Evolutionary conservation across 2,113 vertebrate genomes (phyloP), one percentile per base, ranked within the genome.

Genomic region (Thalassarche chlororhynchos): DNA sequence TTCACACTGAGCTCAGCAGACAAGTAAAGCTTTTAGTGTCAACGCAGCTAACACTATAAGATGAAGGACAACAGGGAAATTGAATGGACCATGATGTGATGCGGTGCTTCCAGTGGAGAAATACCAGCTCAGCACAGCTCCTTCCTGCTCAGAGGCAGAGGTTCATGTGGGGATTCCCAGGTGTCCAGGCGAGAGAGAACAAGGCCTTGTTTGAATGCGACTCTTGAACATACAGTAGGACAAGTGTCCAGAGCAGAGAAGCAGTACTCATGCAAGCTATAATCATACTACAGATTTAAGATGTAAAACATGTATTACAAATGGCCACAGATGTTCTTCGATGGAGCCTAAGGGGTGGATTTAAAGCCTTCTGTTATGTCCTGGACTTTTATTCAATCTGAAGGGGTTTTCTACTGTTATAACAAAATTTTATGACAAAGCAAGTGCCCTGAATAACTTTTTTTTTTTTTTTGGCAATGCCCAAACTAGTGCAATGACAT

Each of bases 11-110:
- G 83, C 29, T 49, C 42, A 10, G 61, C 47, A 29, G 36, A 12
- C 0, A 2, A 60, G 58, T 54, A 28, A 21, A 77, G 82, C 85
- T 58, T 8, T 15, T 17, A 4, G 15, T 14, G n/a, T 3, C 9
- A 4, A 5, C 2, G 47, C 49, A 52, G 28, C 49, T 46, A 72
- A 17, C 18, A 2, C 51, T 2, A 0, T 0, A 31, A 82, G 44
- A n/a, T 25, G 52, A 44, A 69, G 68, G 42, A 46, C 13, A 32
- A 19, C 46, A 23, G 17, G 44, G 17, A 49, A 82, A 66, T 0
- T 2, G 32, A 61, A 87, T 17, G 34, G 44, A 25, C 24, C 2
- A 0, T 4, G 47, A 75, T 3, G 19, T 5, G 51, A 58, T 5
- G 46, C 1, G 7, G 28, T 2, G 2, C 28, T 72, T 68, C 70